Base-by-base conservation (phyloP, 1,140 invertebrate genomes). In the Helicorthomorpha holstii region DNA sequence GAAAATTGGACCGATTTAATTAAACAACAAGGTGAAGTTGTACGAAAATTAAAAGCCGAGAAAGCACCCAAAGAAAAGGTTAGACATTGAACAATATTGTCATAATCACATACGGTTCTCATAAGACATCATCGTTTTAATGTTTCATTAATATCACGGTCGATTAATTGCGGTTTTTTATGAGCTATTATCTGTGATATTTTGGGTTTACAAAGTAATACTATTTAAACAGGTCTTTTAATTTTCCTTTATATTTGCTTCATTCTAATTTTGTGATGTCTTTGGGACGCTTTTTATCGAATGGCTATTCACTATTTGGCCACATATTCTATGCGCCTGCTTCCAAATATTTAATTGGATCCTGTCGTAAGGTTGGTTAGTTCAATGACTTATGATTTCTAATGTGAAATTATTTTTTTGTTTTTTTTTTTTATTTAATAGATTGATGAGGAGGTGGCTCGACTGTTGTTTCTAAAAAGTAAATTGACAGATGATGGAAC, bases 371-470 rank as follows among this genome's bases (percentile, higher is more conserved):
- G n/a, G n/a, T n/a, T n/a, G n/a, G n/a, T n/a, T n/a, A n/a, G n/a
- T n/a, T n/a, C n/a, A n/a, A n/a, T n/a, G n/a, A n/a, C n/a, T n/a
- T n/a, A n/a, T n/a, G n/a, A n/a, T n/a, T n/a, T n/a, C n/a, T n/a
- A n/a, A n/a, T n/a, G n/a, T n/a, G n/a, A n/a, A n/a, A n/a, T n/a
- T n/a, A n/a, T n/a, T n/a, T n/a, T n/a, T n/a, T n/a, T n/a, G n/a
- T n/a, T n/a, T n/a, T n/a, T n/a, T n/a, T n/a, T n/a, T n/a, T n/a
- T n/a, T n/a, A n/a, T 45, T 56, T 24, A 53, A 41, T 69, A 87
- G 83, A 79, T 87, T 57, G 71, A 75, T 60, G 76, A 84, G 64
- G 85, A 91, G 70, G 83, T 92, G 12, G 69, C 76, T 1, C 88
- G 87, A 63, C 70, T 92, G 23, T 64, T 90, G 49, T 76, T 80